Conservation (phyloP, 1,140 invertebrate species). For the Drosophila melanogaster region Release_6_plus_ISO1_MT NT_033777.3:16030501-16031000, state of each 20-base stretch:
- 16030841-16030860: conserved; percentile 10
- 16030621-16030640: conserved; percentile 74
- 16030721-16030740: conserved; percentile 48
- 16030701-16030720: conserved; percentile 8
- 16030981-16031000: no score
- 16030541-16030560: conserved; percentile 59
- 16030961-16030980: not conserved
- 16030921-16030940: conserved; percentile 66
- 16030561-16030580: conserved; percentile 3
- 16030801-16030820: conserved; percentile 80
- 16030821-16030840: conserved; percentile 34
- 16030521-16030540: conserved; percentile 48
- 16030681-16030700: conserved; percentile 73
- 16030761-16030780: conserved; percentile 33
- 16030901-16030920: conserved; percentile 83
- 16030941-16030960: not conserved
- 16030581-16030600: conserved; percentile 28
- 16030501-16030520: conserved; percentile 8
- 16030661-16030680: conserved; percentile 69
- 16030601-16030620: conserved; percentile 77
- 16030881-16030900: conserved; percentile 79
- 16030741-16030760: conserved; percentile 72
- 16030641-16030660: conserved; percentile 69
- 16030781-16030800: conserved; percentile 80
- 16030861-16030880: conserved; percentile 44